Conservation (phyloP, 2,113 vertebrate genomes). For the Platycercus adscitus region DNA sequence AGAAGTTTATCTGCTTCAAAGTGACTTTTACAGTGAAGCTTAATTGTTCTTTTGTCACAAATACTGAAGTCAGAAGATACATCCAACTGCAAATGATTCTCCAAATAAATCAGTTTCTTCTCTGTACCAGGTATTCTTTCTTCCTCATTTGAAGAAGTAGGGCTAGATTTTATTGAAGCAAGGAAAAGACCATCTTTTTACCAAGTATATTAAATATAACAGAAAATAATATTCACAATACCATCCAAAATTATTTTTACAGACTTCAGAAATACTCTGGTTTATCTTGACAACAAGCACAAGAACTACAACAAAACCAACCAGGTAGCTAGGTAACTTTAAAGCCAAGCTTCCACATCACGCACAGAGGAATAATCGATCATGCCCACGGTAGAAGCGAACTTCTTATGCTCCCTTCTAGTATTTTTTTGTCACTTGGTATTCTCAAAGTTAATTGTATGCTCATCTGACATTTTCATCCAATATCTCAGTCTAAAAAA, state of each 20-base stretch:
- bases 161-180: background rate
- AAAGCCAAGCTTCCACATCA: background rate
- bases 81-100: background rate
- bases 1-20: background rate
- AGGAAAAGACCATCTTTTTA: background rate
- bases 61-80: background rate
- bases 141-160: background rate
- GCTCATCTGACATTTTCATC: background rate
- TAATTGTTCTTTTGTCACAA: background rate
- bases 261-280: background rate
- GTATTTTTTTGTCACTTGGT: background rate
- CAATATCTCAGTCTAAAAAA: background rate
- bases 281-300: background rate
- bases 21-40: background rate
- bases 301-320: background rate
- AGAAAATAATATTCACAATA: background rate
- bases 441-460: background rate
- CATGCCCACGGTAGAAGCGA: background rate
- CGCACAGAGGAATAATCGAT: background rate
- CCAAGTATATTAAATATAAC: background rate
- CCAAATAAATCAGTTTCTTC: background rate
- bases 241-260: background rate
- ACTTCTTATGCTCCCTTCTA: background rate
- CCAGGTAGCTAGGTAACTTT: background rate
- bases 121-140: background rate